phyloP scores from a whole-genome alignment of 1,140 invertebrate species.

The Diabrotica virgifera region DNA sequence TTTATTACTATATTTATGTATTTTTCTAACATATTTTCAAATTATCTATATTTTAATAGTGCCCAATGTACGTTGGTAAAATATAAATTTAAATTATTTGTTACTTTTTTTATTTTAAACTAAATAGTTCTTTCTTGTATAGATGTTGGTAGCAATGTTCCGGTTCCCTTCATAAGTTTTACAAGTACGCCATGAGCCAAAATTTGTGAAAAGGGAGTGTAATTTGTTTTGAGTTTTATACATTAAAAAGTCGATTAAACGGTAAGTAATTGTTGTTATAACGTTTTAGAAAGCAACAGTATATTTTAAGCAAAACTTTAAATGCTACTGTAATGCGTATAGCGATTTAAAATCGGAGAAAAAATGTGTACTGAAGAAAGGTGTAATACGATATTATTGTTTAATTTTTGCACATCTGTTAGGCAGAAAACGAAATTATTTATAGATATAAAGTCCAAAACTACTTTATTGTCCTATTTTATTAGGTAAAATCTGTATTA shows the following conservation, averaged over 20 bases:
- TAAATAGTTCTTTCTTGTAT: not conserved
- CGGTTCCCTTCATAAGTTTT: conserved; percentile 8
- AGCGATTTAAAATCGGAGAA: not conserved
- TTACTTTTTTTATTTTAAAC: too few species aligned
- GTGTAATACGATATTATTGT: conserved; percentile 7
- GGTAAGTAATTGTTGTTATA: conserved; percentile 1
- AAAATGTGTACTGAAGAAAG: not conserved
- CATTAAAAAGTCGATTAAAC: conserved; percentile 18
- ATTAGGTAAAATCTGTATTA: not conserved
- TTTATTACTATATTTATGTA: too few species aligned
- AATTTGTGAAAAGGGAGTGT: conserved; percentile 44
- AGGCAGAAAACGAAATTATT: too few species aligned
- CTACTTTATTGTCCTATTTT: too few species aligned
- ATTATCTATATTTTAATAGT: too few species aligned
- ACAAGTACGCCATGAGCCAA: conserved; percentile 43
- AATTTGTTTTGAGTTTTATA: conserved; percentile 38
- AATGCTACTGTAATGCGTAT: too few species aligned
- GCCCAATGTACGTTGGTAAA: too few species aligned
- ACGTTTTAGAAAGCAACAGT: not conserved
- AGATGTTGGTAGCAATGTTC: conserved; percentile 19
- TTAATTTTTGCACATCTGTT: not conserved
- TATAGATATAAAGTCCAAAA: too few species aligned
- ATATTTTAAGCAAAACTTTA: too few species aligned
- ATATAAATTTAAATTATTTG: too few species aligned
- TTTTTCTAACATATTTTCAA: too few species aligned